Conservation (phyloP, 2,113 vertebrate genomes). For the Tachysurus vachellii region DNA sequence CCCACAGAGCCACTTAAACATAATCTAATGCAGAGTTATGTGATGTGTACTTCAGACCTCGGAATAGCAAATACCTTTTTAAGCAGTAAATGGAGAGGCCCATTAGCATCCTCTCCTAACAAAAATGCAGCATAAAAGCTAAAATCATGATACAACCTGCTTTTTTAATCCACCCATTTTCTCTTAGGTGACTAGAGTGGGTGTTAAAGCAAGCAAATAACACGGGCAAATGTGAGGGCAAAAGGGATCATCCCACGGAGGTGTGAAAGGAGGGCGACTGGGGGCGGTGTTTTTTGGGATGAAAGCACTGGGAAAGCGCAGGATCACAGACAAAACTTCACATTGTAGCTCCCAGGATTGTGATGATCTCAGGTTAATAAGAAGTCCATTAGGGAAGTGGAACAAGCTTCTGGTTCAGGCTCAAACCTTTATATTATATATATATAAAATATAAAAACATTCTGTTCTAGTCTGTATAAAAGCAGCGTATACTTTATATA, state of each 20-base stretch:
- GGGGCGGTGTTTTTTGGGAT: constrained; percentile 23
- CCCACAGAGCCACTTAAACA: neutral
- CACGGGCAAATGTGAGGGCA: constrained; percentile 45
- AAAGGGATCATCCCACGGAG: constrained; percentile 34
- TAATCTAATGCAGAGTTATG: constrained; percentile 8
- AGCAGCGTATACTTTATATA: neutral
- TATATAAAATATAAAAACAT: neutral
- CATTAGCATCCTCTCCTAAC: constrained; percentile 42
- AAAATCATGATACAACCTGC: constrained; percentile 10
- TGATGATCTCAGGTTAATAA: constrained; percentile 38
- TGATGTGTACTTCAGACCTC: constrained; percentile 21
- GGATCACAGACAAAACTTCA: neutral
- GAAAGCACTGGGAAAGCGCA: constrained; percentile 8
- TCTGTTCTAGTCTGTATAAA: neutral
- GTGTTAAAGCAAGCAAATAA: constrained; percentile 48
- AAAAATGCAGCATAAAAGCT: constrained; percentile 36
- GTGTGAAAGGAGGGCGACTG: constrained; percentile 29
- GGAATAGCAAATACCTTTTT: constrained; percentile 36
- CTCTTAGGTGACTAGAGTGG: constrained; percentile 39
- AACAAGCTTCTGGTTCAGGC: neutral
- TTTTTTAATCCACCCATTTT: constrained; percentile 17
- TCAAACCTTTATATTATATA: neutral
- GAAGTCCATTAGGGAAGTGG: constrained; percentile 15
- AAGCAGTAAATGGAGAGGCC: constrained; percentile 42
- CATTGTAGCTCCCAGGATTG: neutral